Evolutionary conservation across 2,888 invertebrate species (phyloP).

Genomic region (Chalcis sispes): DNA sequence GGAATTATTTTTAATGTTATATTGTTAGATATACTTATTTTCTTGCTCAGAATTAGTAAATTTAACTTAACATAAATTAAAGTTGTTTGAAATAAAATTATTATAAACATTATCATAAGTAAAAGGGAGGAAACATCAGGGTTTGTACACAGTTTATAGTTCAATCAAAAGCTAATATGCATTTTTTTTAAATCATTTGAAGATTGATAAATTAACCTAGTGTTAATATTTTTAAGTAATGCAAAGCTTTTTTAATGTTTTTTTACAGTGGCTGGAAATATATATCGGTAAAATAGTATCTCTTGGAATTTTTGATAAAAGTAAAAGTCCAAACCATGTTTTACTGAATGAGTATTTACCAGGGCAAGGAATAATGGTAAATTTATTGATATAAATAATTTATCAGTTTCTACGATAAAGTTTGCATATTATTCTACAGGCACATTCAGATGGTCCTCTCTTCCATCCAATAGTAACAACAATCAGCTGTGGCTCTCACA

Average conservation of each 20-base stretch:
- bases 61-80: too few species aligned
- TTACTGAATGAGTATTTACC: slow-evolving; percentile 95
- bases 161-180: too few species aligned
- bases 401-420: slow-evolving; percentile 21
- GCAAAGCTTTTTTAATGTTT: slow-evolving; percentile 7
- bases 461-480: slow-evolving; percentile 96
- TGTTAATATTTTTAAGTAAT: not conserved
- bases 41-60: too few species aligned
- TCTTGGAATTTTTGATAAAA: slow-evolving; percentile 83
- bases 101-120: not conserved
- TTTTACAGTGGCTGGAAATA: slow-evolving; percentile 85
- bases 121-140: too few species aligned
- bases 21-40: slow-evolving; percentile 40
- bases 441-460: slow-evolving; percentile 96
- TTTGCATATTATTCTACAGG: slow-evolving; percentile 75
- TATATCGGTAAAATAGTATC: slow-evolving; percentile 84
- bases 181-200: too few species aligned
- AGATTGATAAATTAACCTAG: too few species aligned
- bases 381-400: slow-evolving; percentile 44
- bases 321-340: slow-evolving; percentile 90
- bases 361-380: slow-evolving; percentile 95
- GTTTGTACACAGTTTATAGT: too few species aligned
- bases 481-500: slow-evolving; percentile 93
- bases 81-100: not conserved
- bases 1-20: slow-evolving; percentile 27